Conservation (phyloP, 2,888 invertebrate species). For the Rhopalosiphum nymphaeae region DNA sequence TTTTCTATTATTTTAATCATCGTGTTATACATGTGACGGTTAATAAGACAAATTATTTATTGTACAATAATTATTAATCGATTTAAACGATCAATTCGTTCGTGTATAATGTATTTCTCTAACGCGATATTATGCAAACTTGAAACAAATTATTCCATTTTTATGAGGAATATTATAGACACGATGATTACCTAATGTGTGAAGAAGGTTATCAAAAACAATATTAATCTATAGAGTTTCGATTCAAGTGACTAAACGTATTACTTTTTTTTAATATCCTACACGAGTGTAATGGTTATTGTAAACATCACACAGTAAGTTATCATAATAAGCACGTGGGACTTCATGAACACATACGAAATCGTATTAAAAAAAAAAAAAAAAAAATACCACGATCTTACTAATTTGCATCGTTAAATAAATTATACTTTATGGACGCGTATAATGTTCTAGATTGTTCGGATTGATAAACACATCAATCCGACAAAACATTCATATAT, state of each 20-base stretch:
- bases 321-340: neutral
- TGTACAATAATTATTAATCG: neutral
- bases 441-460: neutral
- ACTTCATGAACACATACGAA: neutral
- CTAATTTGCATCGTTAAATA: neutral
- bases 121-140: neutral
- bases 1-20: neutral
- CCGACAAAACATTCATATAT: neutral
- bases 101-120: neutral
- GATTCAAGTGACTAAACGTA: neutral
- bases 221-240: neutral
- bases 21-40: neutral
- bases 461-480: neutral
- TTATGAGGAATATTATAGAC: neutral
- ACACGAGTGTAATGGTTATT: neutral
- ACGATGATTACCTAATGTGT: neutral
- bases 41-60: neutral
- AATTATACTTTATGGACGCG: neutral
- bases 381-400: neutral
- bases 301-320: neutral
- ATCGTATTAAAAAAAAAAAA: neutral
- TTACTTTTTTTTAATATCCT: neutral
- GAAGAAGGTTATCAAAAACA: neutral
- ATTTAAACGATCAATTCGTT: neutral
- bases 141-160: neutral